phyloP scores from a whole-genome alignment of 1,140 invertebrate species.

The Eupeodes corollae region DNA sequence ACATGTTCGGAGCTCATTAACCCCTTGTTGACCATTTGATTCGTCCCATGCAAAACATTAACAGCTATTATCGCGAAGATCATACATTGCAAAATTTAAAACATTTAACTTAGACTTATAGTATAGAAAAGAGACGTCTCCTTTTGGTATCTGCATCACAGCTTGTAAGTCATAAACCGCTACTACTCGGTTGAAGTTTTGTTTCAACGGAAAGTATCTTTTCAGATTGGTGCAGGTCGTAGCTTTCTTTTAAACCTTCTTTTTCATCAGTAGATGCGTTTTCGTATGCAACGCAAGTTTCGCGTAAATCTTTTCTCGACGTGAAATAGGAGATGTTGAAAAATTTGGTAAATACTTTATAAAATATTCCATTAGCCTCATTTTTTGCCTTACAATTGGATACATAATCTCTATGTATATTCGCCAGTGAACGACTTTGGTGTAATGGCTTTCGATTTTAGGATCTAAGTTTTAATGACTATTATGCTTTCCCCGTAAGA shows the following conservation, averaged over 20 bases:
- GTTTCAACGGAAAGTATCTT: constrained; percentile 11
- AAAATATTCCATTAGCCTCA: constrained; percentile 7
- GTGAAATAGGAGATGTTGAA: constrained; percentile 18
- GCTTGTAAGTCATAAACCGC: constrained; percentile 14
- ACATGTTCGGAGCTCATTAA: constrained; percentile 18
- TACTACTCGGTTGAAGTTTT: constrained; percentile 4
- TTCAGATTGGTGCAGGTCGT: constrained; percentile 10
- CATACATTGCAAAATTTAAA: constrained; percentile 22
- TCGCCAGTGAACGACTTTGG: constrained; percentile 1
- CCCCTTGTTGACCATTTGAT: constrained; percentile 13
- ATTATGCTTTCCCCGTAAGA: constrained; percentile 1
- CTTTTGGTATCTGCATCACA: constrained; percentile 10
- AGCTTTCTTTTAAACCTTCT: constrained; percentile 5
- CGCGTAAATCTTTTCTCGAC: constrained; percentile 18
- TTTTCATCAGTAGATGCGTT: constrained; percentile 9
- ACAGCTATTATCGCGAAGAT: constrained; percentile 10
- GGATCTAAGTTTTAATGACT: neutral
- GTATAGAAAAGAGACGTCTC: constrained; percentile 14
- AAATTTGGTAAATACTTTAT: constrained; percentile 11
- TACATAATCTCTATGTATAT: constrained; percentile 11
- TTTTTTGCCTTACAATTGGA: constrained; percentile 5
- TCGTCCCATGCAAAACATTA: constrained; percentile 26
- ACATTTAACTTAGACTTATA: no score
- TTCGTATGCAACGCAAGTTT: constrained; percentile 10
- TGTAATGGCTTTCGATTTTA: constrained; percentile 13